Percentiles rank a stretch among this genome's conserved stretches.
Conservation (phyloP, 1,140 invertebrate species). For the Melipona quadrifasciata region DNA sequence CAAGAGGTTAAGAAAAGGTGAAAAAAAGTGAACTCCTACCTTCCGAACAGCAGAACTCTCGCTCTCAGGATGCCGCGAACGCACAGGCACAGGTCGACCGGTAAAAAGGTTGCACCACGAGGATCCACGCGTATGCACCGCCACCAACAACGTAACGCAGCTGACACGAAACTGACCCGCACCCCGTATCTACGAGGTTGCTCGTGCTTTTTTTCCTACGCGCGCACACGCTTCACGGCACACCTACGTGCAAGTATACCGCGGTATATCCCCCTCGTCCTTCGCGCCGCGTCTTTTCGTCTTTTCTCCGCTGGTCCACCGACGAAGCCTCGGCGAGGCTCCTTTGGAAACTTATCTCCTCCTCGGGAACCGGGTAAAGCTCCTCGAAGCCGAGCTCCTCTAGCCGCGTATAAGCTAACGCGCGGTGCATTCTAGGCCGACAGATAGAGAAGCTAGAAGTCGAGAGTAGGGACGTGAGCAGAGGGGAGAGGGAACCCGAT, state of each 20-base stretch:
- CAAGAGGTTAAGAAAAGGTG: neutral
- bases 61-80: too few relatives aligned
- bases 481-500: constrained; percentile 41
- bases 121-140: constrained; percentile 48
- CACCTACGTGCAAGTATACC: neutral
- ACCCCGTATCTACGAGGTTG: constrained; percentile 46
- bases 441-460: constrained; percentile 46
- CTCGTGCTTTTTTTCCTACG: constrained; percentile 57
- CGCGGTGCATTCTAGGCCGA: constrained; percentile 52
- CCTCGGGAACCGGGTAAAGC: constrained; percentile 20
- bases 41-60: neutral
- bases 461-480: neutral
- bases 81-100: neutral
- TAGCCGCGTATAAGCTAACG: constrained; percentile 42
- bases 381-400: constrained; percentile 51
- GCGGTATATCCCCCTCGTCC: neutral
- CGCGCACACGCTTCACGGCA: constrained; percentile 23
- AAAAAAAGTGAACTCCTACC: neutral
- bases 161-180: constrained; percentile 72
- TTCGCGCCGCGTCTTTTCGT: neutral
- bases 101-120: constrained; percentile 11
- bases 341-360: constrained; percentile 50
- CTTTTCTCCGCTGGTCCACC: constrained; percentile 2
- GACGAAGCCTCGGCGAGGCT: constrained; percentile 34
- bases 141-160: constrained; percentile 58